Base-by-base conservation (phyloP, 2,113 vertebrate species). In the Rhea americana region DNA sequence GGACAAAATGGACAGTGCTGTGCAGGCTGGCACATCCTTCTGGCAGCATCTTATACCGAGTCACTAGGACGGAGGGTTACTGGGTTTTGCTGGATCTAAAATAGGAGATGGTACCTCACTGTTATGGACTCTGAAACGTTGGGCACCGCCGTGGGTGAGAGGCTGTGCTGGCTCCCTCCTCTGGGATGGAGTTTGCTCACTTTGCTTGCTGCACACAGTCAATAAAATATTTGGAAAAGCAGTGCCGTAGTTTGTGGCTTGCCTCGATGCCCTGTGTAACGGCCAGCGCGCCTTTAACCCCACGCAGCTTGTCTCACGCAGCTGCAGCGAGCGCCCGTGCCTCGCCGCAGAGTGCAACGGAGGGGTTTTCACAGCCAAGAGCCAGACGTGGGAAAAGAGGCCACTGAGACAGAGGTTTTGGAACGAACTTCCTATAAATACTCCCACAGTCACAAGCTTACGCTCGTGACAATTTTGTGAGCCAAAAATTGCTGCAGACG, bases 11-110 rank as follows among this genome's bases (percentile, higher is more conserved):
- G 25, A 9, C 3, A 17, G 55, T 19, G 8, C 24, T 2, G 21
- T 22, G 37, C 32, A n/a, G 63, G 43, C 32, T 3, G 5, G 13
- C 7, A 13, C 1, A 0, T 26, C 63, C 70, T 63, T 56, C 0
- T 2, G 56, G 12, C 4, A 1, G 10, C 37, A 14, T 26, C 41
- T 28, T 28, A 43, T 16, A 48, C 19, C 47, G 0, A 0, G 21
- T 12, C 5, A 2, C 0, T 3, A 25, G 5, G 7, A 15, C 39
- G 17, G 18, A 20, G 25, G 30, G 39, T 59, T 8, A 7, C 7
- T 7, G 14, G 24, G 13, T 14, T 58, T 35, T 4, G 11, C 37
- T 65, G 10, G 21, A 30, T n/a, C 50, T 26, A 25, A n/a, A 20
- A 50, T 41, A 45, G 37, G 28, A 85, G 45, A 9, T 7, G 28